Conservation (phyloP, 2,888 invertebrate genomes). For the Neoitamus cyanurus region DNA sequence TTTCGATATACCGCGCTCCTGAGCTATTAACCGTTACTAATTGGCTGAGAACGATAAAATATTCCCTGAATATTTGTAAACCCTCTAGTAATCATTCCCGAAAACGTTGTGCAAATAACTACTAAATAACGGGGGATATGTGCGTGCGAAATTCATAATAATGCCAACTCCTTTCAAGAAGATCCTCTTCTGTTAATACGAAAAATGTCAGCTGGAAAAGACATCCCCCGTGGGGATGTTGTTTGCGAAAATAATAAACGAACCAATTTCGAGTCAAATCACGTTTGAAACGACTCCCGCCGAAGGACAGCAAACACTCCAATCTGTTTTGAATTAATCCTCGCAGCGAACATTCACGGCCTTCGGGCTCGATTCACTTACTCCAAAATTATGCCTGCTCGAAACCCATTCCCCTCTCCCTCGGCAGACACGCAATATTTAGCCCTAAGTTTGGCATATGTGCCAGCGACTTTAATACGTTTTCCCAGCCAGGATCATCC, state of each 20-base stretch:
- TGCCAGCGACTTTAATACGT: neutral
- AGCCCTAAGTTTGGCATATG: neutral
- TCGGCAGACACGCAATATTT: neutral
- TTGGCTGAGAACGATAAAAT: too few relatives aligned
- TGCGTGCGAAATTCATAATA: neutral
- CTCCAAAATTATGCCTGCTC: neutral
- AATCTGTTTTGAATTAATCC: conserved; percentile 19
- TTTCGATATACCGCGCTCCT: too few relatives aligned
- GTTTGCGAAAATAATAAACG: neutral
- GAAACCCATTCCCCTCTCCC: neutral
- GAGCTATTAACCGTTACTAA: too few relatives aligned
- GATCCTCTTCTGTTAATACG: neutral
- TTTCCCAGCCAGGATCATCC: neutral
- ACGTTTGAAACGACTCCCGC: neutral
- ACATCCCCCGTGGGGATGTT: neutral
- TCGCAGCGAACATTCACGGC: too few relatives aligned
- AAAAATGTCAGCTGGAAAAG: neutral
- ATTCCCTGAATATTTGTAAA: too few relatives aligned
- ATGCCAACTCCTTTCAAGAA: neutral
- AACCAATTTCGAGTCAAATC: neutral
- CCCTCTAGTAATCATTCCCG: too few relatives aligned
- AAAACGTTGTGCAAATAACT: neutral
- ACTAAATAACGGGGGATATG: neutral
- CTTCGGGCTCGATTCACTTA: neutral
- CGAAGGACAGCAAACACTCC: neutral